phyloP scores from a whole-genome alignment of 2,888 invertebrate genomes.

The Andrena minutula region DNA sequence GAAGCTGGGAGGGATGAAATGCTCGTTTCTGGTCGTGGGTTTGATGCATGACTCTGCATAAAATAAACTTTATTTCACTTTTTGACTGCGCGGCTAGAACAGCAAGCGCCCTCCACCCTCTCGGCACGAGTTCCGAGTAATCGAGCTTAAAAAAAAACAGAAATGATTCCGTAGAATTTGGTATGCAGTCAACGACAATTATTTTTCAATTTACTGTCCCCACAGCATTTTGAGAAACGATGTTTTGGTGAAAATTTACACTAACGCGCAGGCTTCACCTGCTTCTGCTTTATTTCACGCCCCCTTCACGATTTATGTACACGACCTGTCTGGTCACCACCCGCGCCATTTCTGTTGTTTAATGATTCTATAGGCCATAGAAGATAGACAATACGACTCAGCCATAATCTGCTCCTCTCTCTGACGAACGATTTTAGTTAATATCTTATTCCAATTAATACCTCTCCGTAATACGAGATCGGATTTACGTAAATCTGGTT shows the following conservation, averaged over 20 bases:
- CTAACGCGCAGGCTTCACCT: constrained; percentile 4
- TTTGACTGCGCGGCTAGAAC: constrained; percentile 3
- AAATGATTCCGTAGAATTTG: constrained; percentile 35
- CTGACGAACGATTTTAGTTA: too few relatives aligned
- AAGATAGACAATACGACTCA: not conserved
- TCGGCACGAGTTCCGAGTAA: not conserved
- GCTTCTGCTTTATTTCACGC: not conserved
- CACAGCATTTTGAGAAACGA: constrained; percentile 14
- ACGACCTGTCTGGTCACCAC: constrained; percentile 12
- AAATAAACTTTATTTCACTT: constrained; percentile 37
- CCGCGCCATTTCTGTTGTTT: constrained; percentile 17
- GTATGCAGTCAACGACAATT: constrained; percentile 27
- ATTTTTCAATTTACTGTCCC: constrained; percentile 13
- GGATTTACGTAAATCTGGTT: constrained; percentile 9
- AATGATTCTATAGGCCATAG: not conserved
- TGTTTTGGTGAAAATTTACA: constrained; percentile 19
- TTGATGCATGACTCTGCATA: constrained; percentile 34
- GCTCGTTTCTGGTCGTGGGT: constrained; percentile 21
- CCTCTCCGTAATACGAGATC: not conserved
- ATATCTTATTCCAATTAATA: constrained; percentile 9
- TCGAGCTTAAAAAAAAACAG: constrained; percentile 12
- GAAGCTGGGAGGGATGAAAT: constrained; percentile 31
- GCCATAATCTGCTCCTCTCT: not conserved
- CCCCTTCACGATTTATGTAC: constrained; percentile 16
- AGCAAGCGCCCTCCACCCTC: not conserved